Conservation (phyloP, 2,888 invertebrate genomes). For the Timandra comae region DNA sequence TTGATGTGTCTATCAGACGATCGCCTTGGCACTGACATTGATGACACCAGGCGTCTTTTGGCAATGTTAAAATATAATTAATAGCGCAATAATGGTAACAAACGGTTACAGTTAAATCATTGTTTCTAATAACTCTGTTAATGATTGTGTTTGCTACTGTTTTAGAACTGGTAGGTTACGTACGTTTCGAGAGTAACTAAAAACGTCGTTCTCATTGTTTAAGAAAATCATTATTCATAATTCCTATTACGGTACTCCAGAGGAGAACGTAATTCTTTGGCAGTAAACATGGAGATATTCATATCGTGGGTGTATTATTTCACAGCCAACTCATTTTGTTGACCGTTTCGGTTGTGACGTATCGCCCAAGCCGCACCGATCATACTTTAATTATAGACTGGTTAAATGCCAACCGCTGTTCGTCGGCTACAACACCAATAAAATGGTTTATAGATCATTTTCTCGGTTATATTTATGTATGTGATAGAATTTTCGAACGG, state of each 20-base stretch:
- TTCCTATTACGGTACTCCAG: too few relatives aligned
- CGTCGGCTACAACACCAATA: conserved; percentile 43
- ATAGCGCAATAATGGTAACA: too few relatives aligned
- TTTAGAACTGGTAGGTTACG: too few relatives aligned
- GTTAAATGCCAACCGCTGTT: conserved; percentile 66
- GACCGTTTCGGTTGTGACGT: conserved; percentile 41
- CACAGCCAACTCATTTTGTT: conserved; percentile 44
- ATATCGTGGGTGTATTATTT: conserved; percentile 48
- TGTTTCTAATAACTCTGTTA: too few relatives aligned
- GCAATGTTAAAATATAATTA: conserved; percentile 36
- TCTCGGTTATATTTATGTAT: conserved; percentile 18
- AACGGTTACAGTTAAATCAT: too few relatives aligned
- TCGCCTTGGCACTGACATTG: conserved; percentile 71
- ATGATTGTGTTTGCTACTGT: too few relatives aligned
- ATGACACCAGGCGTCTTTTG: conserved; percentile 45
- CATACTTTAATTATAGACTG: conserved; percentile 59
- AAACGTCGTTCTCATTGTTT: too few relatives aligned
- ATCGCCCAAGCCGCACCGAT: conserved; percentile 30
- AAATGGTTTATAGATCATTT: conserved; percentile 56
- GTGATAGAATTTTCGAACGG: conserved; percentile 5
- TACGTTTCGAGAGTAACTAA: too few relatives aligned
- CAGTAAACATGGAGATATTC: conserved; percentile 30
- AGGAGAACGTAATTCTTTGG: conserved; percentile 20
- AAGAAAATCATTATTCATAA: too few relatives aligned
- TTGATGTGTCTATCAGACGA: conserved; percentile 57